These are phyloP conservation scores for Clarias macrocephalus DNA, from an alignment of 2,113 vertebrate genomes.

Conservation along the genomic window DNA sequence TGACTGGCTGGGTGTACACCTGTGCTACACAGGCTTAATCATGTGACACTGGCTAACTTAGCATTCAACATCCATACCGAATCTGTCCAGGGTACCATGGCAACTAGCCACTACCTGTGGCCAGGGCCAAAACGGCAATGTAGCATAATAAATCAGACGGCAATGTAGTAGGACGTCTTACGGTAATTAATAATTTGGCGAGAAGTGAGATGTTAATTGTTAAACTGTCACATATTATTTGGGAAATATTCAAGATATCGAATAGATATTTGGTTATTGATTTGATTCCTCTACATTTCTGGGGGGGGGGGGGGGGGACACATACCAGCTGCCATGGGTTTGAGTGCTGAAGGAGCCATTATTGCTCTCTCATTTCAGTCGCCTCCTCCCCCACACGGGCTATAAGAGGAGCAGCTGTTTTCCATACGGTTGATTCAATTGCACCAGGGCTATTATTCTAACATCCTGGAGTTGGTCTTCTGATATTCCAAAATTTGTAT, in stretches of 20 bases:
- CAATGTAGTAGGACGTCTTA: neutral
- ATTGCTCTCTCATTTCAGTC: constrained; percentile 49
- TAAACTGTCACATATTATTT: neutral
- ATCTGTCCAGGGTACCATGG: neutral
- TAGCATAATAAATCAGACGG: neutral
- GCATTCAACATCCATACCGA: neutral
- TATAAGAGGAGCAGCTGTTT: constrained; percentile 76
- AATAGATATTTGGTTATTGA: neutral
- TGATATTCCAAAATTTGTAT: neutral
- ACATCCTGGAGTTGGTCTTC: constrained; percentile 13
- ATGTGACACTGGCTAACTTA: neutral
- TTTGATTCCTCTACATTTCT: neutral
- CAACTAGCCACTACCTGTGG: neutral
- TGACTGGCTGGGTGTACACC: neutral
- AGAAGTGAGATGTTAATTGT: neutral
- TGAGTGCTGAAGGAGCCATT: constrained; percentile 20
- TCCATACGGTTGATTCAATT: constrained; percentile 68
- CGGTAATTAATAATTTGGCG: neutral
- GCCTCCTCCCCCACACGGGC: constrained; percentile 52
- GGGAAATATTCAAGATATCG: neutral
- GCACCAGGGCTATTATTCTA: constrained; percentile 66
- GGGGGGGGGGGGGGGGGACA: neutral
- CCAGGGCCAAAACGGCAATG: neutral
- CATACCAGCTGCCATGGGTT: neutral
- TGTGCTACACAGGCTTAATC: neutral